These are phyloP conservation scores for Drosophila ercepeae DNA, from an alignment of 1,140 invertebrate species.

Conservation along the genomic window DNA sequence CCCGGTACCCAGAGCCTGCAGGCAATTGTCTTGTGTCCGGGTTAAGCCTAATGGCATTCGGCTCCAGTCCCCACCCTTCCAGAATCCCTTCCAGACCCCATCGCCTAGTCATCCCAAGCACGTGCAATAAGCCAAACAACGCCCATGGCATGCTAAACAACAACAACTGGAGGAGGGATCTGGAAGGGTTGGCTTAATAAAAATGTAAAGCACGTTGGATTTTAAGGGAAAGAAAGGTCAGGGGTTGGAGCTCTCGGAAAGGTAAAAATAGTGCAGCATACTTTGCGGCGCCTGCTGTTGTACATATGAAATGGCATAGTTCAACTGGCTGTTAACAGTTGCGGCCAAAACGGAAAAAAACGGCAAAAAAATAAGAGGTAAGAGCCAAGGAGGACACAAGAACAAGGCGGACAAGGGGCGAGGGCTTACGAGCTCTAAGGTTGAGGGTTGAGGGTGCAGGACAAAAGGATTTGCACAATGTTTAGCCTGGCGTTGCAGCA, in stretches of 20 bases:
- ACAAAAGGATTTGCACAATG: conserved; percentile 81
- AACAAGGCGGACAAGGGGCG: conserved; percentile 11
- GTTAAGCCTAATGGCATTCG: conserved; percentile 78
- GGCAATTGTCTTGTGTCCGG: conserved; percentile 76
- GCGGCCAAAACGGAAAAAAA: conserved; percentile 66
- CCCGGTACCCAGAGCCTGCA: conserved; percentile 70
- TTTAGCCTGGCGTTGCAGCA: conserved; percentile 79
- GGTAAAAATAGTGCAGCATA: conserved; percentile 78
- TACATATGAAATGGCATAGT: conserved; percentile 81
- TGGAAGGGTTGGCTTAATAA: conserved; percentile 68
- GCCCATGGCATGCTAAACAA: conserved; percentile 78
- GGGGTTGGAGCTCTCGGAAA: conserved; percentile 19
- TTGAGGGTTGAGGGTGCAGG: conserved; percentile 11
- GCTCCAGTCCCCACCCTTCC: conserved; percentile 10
- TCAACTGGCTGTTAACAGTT: conserved; percentile 82
- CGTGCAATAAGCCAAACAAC: conserved; percentile 82
- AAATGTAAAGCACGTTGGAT: conserved; percentile 79
- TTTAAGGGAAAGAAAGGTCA: neutral
- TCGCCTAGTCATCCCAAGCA: conserved; percentile 52
- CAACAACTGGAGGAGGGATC: conserved; percentile 21
- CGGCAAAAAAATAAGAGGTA: neutral
- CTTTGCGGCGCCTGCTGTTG: conserved; percentile 60
- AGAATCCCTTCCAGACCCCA: neutral
- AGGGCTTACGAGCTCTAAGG: neutral
- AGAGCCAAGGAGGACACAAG: conserved; percentile 11